Conservation (phyloP, 1,140 invertebrate genomes). For the Polyergus mexicanus region DNA sequence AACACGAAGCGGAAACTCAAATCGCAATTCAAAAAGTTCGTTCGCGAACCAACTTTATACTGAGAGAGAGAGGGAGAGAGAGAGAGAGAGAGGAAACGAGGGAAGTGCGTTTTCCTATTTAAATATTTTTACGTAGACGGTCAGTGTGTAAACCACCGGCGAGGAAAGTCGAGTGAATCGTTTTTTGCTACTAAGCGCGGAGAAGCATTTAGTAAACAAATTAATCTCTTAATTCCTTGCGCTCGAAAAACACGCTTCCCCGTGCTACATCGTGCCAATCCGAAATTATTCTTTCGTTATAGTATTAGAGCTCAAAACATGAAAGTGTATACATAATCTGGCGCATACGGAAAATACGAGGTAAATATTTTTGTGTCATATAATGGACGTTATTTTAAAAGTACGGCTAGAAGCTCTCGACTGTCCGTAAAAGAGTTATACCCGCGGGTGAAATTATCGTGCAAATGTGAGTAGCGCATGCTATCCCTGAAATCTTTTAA, state of each 20-base stretch:
- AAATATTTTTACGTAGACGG: slow-evolving; percentile 9
- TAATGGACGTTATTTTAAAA: slow-evolving; percentile 30
- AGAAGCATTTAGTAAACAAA: slow-evolving; percentile 50
- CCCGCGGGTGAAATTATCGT: neutral
- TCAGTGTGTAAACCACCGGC: neutral
- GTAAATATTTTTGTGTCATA: slow-evolving; percentile 9
- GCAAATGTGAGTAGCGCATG: neutral
- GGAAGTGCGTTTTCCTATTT: slow-evolving; percentile 22
- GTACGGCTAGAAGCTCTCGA: slow-evolving; percentile 13
- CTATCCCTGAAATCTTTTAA: neutral
- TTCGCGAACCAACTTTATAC: slow-evolving; percentile 17
- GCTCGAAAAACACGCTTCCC: neutral
- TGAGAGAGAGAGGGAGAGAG: no score
- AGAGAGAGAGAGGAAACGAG: neutral
- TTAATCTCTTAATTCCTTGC: slow-evolving; percentile 52
- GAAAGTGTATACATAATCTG: slow-evolving; percentile 11
- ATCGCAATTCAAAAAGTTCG: slow-evolving; percentile 45
- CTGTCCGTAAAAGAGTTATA: slow-evolving; percentile 12
- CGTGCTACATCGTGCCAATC: neutral
- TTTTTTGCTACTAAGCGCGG: slow-evolving; percentile 23
- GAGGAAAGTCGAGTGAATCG: slow-evolving; percentile 26
- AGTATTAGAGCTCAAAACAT: slow-evolving; percentile 20
- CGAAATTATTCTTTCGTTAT: slow-evolving; percentile 40
- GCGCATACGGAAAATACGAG: neutral
- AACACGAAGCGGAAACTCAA: slow-evolving; percentile 34